Base-by-base conservation (phyloP, 2,888 invertebrate species). In the Andrena minutula region DNA sequence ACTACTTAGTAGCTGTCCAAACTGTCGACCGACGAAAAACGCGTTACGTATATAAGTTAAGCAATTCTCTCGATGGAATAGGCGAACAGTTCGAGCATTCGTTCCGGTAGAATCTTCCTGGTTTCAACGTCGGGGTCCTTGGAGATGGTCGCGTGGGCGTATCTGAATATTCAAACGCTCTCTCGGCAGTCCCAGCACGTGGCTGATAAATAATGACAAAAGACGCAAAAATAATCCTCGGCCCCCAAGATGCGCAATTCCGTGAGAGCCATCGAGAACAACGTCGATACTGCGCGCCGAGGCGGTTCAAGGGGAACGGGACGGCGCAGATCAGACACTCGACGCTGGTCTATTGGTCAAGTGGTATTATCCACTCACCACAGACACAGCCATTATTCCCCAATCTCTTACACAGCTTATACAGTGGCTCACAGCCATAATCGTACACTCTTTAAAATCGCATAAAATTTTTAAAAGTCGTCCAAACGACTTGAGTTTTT, bases 111-210 rank as follows among this genome's bases (percentile, higher is more conserved):
- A 70, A 82, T 86, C 84, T 75, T 84, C 84, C 73, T 71, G 75
- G 65, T 63, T 79, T 70, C 30, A 70, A 58, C 64, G 63, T 49
- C 64, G 65, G 49, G 78, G 78, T 79, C 87, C 87, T 88, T 88
- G 88, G 74, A 60, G 68, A 75, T 69, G 78, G 64, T 61, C 71
- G 87, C 90, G 93, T 93, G 90, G 93, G 93, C 88, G 91, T 83
- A 86, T 83, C 86, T 93, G 92, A 93, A 92, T 92, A 93, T 92
- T 92, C 90, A 92, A 90, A 91, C 84, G 83, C 87, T 86, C 85
- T 85, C 84, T 84, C 49, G 84, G 81, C 80, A 74, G 75, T 69
- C 66, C 53, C 51, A 64, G 64, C 86, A 69, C 79, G 76, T 78
- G 83, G 79, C 79, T 87, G 86, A 89, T 88, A 87, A 89, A 90